Evolutionary conservation across 2,888 invertebrate genomes (phyloP).

Genomic region (Ochropleura plecta): DNA sequence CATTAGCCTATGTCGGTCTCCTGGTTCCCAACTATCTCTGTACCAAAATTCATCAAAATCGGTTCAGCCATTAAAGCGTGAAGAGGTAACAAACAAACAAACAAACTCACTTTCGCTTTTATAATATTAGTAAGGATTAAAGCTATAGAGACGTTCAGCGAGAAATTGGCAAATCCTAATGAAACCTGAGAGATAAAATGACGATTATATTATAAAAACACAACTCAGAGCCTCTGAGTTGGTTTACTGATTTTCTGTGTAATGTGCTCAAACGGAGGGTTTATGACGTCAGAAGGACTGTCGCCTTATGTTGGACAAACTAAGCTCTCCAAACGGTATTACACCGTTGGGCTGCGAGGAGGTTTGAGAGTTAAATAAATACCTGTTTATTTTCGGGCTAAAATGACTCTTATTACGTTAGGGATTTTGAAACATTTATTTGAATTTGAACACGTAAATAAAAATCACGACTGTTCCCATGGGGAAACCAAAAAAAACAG

Average conservation of each 20-base stretch:
- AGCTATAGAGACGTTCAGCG: too few species aligned
- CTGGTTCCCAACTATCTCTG: too few species aligned
- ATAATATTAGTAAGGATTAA: too few species aligned
- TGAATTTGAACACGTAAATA: neutral
- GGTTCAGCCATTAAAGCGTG: too few species aligned
- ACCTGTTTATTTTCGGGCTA: neutral
- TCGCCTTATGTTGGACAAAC: conserved; percentile 42
- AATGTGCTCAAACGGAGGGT: conserved; percentile 16
- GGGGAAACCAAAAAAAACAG: neutral
- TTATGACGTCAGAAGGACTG: conserved; percentile 39
- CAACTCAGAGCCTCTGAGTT: too few species aligned
- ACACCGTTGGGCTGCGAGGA: neutral
- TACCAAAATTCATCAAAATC: too few species aligned
- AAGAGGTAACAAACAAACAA: too few species aligned
- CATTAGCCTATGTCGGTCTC: too few species aligned
- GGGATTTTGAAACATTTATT: neutral
- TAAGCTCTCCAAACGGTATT: conserved; percentile 26
- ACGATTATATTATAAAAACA: too few species aligned
- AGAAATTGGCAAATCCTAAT: too few species aligned
- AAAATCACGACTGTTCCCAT: neutral
- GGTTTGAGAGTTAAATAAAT: conserved; percentile 22
- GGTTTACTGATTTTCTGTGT: neutral
- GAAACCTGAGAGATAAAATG: too few species aligned
- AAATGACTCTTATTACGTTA: conserved; percentile 3
- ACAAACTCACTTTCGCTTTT: too few species aligned